These are phyloP conservation scores for Biston stratarius DNA, from an alignment of 2,888 invertebrate genomes.

Conservation along the genomic window DNA sequence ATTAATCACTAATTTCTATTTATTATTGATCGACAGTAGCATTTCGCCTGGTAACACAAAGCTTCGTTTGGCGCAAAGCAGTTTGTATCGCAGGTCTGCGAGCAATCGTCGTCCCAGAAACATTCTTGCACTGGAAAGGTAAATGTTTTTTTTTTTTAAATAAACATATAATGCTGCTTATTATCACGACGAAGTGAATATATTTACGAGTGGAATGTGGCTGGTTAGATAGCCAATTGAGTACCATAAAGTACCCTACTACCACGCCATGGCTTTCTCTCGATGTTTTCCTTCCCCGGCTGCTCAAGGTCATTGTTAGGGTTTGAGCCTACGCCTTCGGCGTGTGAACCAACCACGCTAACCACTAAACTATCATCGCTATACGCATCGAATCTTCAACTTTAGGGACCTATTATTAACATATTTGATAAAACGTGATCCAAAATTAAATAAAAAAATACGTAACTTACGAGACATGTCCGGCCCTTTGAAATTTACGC, in stretches of 20 bases:
- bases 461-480: constrained; percentile 9
- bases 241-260: no score
- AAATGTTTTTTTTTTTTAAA: not conserved
- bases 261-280: no score
- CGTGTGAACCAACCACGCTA: no score
- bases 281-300: no score
- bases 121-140: constrained; percentile 7
- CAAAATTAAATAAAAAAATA: constrained; percentile 7
- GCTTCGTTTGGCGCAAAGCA: constrained; percentile 22
- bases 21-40: constrained; percentile 11
- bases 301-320: no score
- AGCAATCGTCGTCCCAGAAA: constrained; percentile 13
- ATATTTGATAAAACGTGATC: not conserved
- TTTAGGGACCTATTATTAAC: no score
- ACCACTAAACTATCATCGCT: no score
- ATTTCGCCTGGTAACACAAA: not conserved
- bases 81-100: constrained; percentile 9
- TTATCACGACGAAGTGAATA: no score
- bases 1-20: not conserved
- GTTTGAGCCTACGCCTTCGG: no score
- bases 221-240: no score
- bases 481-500: constrained; percentile 6
- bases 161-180: not conserved
- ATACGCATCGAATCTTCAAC: no score
- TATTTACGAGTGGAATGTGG: no score